A percentile compares a stretch with the other conserved stretches of the same genome.
Conservation (phyloP, 1,140 invertebrate species). For the Anthonomus grandis region DNA sequence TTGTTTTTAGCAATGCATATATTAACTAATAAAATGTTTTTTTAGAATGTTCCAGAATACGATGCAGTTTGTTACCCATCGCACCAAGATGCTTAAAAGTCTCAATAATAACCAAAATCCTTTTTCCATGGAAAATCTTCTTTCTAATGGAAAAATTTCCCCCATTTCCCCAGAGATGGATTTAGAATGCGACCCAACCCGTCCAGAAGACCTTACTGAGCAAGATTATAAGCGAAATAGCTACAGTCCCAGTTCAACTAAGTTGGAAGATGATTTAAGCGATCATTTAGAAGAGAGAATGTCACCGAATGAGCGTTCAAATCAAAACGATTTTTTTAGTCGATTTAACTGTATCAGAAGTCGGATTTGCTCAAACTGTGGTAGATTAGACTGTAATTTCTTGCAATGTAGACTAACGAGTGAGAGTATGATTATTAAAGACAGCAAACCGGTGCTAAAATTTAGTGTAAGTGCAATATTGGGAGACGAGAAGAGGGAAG, state of each 20-base stretch:
- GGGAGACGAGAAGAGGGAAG: constrained; percentile 53
- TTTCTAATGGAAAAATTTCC: constrained; percentile 41
- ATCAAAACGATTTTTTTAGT: constrained; percentile 40
- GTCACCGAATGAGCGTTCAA: constrained; percentile 23
- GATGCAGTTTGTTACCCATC: constrained; percentile 36
- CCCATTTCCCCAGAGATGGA: constrained; percentile 40
- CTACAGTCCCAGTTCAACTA: constrained; percentile 15
- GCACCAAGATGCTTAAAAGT: constrained; percentile 44
- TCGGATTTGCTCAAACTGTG: constrained; percentile 46
- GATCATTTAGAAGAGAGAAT: constrained; percentile 34
- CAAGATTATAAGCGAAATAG: constrained; percentile 12
- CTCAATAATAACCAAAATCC: constrained; percentile 45
- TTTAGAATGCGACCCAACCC: constrained; percentile 28
- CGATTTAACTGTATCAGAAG: constrained; percentile 42
- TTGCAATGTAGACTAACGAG: constrained; percentile 43
- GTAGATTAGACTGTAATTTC: constrained; percentile 46
- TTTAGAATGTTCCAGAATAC: constrained; percentile 41
- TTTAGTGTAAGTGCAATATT: constrained; percentile 91
- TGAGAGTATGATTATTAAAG: constrained; percentile 43
- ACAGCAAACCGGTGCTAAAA: constrained; percentile 76
- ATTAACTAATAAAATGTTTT: too few relatives aligned
- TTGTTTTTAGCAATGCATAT: too few relatives aligned
- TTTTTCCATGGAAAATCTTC: constrained; percentile 47
- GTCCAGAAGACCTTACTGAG: constrained; percentile 20
- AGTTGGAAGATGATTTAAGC: constrained; percentile 26